phyloP scores from a whole-genome alignment of 2,888 invertebrate genomes.

The Perithous albicinctus region DNA sequence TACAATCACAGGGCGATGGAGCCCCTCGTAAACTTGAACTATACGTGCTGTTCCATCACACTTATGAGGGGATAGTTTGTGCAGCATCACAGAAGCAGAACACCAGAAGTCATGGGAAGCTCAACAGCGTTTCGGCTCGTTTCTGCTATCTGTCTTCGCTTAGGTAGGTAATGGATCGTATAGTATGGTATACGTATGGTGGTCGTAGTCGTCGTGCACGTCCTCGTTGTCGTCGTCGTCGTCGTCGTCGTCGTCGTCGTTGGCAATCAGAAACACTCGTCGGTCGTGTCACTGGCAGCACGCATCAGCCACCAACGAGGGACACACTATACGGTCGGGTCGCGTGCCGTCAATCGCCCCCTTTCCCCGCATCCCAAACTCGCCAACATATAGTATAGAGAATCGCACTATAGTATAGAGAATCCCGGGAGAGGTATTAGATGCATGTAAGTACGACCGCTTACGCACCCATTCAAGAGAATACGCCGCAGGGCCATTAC shows the following conservation, averaged over 20 bases:
- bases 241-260: conserved; percentile 58
- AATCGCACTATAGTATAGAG: conserved; percentile 18
- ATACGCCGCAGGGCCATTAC: conserved; percentile 62
- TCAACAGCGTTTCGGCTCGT: conserved; percentile 74
- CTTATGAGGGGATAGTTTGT: conserved; percentile 41
- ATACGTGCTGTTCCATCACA: conserved; percentile 33
- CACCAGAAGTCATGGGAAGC: conserved; percentile 71
- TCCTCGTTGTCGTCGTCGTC: conserved; percentile 47
- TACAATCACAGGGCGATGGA: not conserved
- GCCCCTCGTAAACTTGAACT: conserved; percentile 20
- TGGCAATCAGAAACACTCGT: conserved; percentile 84
- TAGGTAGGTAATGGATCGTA: conserved; percentile 74
- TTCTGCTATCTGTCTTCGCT: conserved; percentile 77
- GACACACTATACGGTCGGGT: conserved; percentile 73
- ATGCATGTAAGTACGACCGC: conserved; percentile 69
- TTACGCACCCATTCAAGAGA: conserved; percentile 62
- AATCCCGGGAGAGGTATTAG: conserved; percentile 63
- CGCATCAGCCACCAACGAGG: conserved; percentile 74
- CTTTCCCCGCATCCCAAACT: conserved; percentile 45
- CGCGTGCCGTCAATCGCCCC: conserved; percentile 72
- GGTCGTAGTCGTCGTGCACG: conserved; percentile 41
- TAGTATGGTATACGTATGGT: conserved; percentile 37
- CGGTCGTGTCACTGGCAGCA: conserved; percentile 82
- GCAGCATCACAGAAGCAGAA: conserved; percentile 32
- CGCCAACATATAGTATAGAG: conserved; percentile 24